phyloP scores from a whole-genome alignment of 1,140 invertebrate genomes.

The Drosophila teissieri region DNA sequence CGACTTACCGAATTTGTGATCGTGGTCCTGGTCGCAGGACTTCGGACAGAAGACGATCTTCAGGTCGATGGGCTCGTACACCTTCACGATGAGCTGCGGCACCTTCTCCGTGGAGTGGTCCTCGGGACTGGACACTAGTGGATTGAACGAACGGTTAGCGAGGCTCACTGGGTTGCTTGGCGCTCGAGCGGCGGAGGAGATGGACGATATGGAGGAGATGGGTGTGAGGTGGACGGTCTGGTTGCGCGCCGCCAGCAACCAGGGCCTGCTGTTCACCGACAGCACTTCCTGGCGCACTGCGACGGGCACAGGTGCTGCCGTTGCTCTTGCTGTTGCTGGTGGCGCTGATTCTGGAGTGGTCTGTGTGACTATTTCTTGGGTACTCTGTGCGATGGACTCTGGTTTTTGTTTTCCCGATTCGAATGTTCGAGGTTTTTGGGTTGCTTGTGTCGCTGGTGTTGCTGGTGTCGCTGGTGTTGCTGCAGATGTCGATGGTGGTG shows the following conservation, averaged over 20 bases:
- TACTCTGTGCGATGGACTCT: not conserved
- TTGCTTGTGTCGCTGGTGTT: not conserved
- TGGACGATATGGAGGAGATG: constrained; percentile 22
- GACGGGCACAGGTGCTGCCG: not conserved
- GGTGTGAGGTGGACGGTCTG: constrained; percentile 57
- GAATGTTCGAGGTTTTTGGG: not conserved
- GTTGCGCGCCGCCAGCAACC: constrained; percentile 58
- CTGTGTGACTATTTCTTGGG: constrained; percentile 1
- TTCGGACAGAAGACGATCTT: constrained; percentile 68
- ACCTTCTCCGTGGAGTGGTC: constrained; percentile 51
- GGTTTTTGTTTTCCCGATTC: not conserved
- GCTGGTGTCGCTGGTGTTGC: constrained; percentile 8
- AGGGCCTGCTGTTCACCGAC: constrained; percentile 52
- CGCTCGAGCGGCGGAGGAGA: constrained; percentile 22
- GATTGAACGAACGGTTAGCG: constrained; percentile 34
- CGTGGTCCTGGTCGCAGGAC: constrained; percentile 64
- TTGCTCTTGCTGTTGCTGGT: not conserved
- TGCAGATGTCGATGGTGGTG: constrained; percentile 18
- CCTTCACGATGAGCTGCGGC: constrained; percentile 64
- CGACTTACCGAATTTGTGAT: constrained; percentile 70
- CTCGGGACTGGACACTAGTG: constrained; percentile 28
- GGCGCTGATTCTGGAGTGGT: not conserved
- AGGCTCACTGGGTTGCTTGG: constrained; percentile 60
- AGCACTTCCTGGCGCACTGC: constrained; percentile 39
- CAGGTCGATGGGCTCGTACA: constrained; percentile 68